A percentile compares a stretch with the other conserved stretches of the same genome.
These are phyloP conservation scores for Syngnathus scovelli DNA, from an alignment of 2,113 vertebrate genomes.

Conservation along the genomic window DNA sequence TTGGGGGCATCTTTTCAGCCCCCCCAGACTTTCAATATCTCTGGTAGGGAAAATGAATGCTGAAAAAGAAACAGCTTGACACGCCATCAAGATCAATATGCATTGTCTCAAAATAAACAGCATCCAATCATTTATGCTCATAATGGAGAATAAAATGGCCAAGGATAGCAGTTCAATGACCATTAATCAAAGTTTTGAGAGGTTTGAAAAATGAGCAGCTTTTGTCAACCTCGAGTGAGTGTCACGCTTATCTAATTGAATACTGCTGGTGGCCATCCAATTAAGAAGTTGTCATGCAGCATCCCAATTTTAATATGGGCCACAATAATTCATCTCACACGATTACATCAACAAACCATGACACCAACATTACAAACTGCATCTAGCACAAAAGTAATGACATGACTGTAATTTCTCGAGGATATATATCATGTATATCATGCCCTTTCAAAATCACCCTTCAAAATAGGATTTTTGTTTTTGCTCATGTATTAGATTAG, in stretches of 20 bases:
- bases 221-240: not conserved
- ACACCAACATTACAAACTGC: not conserved
- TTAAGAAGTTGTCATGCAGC: not conserved
- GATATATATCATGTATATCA: too few species aligned
- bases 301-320: not conserved
- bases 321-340: not conserved
- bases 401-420: too few species aligned
- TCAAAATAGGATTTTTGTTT: too few species aligned
- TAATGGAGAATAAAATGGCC: constrained; percentile 2
- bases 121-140: not conserved
- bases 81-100: constrained; percentile 8
- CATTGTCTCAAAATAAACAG: not conserved
- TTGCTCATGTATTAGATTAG: too few species aligned
- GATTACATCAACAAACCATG: not conserved
- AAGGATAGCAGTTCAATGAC: constrained; percentile 8
- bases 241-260: not conserved
- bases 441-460: too few species aligned
- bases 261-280: not conserved
- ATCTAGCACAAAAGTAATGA: not conserved
- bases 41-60: constrained; percentile 5
- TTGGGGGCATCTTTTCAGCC: not conserved
- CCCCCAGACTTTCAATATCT: not conserved
- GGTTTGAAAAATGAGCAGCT: not conserved
- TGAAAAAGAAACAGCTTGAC: not conserved
- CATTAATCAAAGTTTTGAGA: not conserved